phyloP scores from a whole-genome alignment of 2,797 vertebrate species.

The Enteromius treurensis region DNA sequence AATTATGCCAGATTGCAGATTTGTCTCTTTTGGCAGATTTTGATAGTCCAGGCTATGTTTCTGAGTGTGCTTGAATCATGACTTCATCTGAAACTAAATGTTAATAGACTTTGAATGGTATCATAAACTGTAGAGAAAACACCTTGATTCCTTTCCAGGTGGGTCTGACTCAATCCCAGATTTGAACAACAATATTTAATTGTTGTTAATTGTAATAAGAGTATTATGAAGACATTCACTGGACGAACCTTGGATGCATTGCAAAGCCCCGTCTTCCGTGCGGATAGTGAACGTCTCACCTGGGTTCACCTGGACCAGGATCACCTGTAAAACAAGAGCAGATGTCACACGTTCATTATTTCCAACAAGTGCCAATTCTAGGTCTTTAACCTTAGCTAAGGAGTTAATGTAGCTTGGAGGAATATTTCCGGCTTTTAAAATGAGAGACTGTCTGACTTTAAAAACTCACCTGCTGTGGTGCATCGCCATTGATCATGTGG shows the following conservation, averaged over 20 bases:
- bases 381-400: background rate
- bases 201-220: background rate
- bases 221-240: background rate
- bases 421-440: background rate
- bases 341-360: background rate
- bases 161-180: background rate
- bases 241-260: conserved; percentile 88
- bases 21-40: background rate
- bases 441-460: background rate
- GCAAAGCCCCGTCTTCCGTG: conserved; percentile 86
- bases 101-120: background rate
- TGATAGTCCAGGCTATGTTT: background rate
- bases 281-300: conserved; percentile 91
- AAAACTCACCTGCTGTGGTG: conserved; percentile 83
- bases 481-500: conserved; percentile 83
- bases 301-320: conserved; percentile 90
- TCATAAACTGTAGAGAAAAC: background rate
- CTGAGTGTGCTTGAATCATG: background rate
- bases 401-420: background rate
- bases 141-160: background rate
- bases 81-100: background rate
- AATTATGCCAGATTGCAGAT: background rate
- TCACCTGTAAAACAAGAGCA: conserved; percentile 77
- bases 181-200: background rate
- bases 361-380: background rate